These are phyloP conservation scores for Astreopora myriophthalma DNA, from an alignment of 64 coral and sea anemone species.

Conservation along the genomic window DNA sequence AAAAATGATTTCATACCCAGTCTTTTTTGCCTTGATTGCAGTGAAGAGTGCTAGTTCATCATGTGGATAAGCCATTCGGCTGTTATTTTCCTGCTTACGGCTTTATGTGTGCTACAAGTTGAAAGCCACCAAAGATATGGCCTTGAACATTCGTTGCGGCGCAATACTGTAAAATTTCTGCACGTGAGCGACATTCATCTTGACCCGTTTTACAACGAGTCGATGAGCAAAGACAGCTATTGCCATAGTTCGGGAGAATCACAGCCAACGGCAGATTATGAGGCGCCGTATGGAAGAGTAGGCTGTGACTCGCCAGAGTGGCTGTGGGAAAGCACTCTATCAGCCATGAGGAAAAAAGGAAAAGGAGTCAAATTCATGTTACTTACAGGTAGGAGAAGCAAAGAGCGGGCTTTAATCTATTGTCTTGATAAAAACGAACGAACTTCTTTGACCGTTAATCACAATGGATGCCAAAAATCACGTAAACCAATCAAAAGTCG, in stretches of 20 bases:
- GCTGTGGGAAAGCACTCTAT: constrained; percentile 44
- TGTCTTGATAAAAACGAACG: too few species aligned
- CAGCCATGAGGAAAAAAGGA: background rate
- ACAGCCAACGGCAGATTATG: constrained; percentile 27
- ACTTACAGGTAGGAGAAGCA: background rate
- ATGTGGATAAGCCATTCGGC: background rate
- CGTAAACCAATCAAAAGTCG: too few species aligned
- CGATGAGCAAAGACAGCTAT: background rate
- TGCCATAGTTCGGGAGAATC: constrained; percentile 29
- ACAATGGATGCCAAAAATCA: too few species aligned
- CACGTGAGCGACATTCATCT: constrained; percentile 74
- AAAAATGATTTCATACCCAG: too few species aligned
- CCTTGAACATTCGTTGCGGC: background rate
- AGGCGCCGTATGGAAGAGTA: constrained; percentile 72
- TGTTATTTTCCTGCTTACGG: background rate
- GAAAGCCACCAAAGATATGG: background rate
- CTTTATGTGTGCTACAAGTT: background rate
- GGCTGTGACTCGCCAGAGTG: constrained; percentile 77
- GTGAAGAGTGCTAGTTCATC: too few species aligned
- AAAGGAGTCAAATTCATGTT: background rate
- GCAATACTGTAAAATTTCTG: constrained; percentile 48
- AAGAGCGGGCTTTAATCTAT: background rate
- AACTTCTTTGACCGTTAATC: too few species aligned
- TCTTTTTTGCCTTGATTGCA: too few species aligned
- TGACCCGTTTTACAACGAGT: constrained; percentile 57